phyloP scores from a whole-genome alignment of 1,140 invertebrate species.

The Micrasema longulum region DNA sequence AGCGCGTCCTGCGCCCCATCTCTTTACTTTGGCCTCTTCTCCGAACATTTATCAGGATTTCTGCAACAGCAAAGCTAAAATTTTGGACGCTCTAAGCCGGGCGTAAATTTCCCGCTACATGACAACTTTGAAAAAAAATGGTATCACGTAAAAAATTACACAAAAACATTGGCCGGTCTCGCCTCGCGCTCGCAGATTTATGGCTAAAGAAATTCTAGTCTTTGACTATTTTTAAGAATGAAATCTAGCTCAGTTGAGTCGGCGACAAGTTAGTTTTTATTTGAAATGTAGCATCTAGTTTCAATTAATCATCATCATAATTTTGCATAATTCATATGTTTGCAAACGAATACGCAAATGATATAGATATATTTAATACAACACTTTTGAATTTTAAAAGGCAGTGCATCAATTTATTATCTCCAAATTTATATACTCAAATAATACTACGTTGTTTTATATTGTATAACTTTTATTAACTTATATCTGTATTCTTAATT shows the following conservation, averaged over 20 bases:
- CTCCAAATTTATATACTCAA: too few species aligned
- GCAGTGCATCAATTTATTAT: too few species aligned
- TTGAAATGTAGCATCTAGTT: too few species aligned
- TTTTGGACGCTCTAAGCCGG: conserved; percentile 69
- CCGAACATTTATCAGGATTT: conserved; percentile 68
- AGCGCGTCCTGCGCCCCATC: conserved; percentile 25
- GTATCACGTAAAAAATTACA: conserved; percentile 38
- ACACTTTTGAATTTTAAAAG: too few species aligned
- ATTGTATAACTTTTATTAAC: too few species aligned
- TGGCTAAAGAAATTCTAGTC: conserved; percentile 8
- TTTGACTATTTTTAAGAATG: conserved; percentile 27
- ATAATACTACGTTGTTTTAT: too few species aligned
- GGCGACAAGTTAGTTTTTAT: neutral
- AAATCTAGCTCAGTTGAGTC: conserved; percentile 7
- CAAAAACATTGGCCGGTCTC: conserved; percentile 24
- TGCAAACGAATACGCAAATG: too few species aligned
- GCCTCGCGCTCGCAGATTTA: conserved; percentile 12
- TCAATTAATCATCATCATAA: too few species aligned
- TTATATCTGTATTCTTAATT: too few species aligned
- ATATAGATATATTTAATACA: too few species aligned
- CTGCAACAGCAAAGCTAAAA: conserved; percentile 68
- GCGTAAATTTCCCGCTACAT: conserved; percentile 69
- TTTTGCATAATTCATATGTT: too few species aligned
- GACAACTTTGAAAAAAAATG: conserved; percentile 63
- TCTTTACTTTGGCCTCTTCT: conserved; percentile 57